Conservation (phyloP, 2,888 invertebrate species). For the Notodonta dromedarius region DNA sequence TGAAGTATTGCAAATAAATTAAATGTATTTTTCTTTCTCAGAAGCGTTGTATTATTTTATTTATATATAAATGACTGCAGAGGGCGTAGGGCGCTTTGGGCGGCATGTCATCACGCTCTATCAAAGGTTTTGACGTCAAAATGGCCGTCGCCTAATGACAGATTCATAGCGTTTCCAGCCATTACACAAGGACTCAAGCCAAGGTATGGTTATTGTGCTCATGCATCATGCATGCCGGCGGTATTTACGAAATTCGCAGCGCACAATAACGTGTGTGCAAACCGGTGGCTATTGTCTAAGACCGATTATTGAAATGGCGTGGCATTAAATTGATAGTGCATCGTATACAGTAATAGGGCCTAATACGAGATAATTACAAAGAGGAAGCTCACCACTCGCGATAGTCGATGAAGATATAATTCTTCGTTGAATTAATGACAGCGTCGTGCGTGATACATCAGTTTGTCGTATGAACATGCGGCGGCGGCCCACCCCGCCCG, state of each 20-base stretch:
- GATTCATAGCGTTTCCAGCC: slow-evolving; percentile 51
- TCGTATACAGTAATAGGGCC: slow-evolving; percentile 68
- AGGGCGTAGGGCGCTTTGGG: not conserved
- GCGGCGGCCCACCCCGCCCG: not conserved
- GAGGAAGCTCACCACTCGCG: slow-evolving; percentile 54
- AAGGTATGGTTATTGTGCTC: slow-evolving; percentile 48
- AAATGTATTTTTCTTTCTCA: slow-evolving; percentile 38
- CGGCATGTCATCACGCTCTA: slow-evolving; percentile 17
- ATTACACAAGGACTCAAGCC: slow-evolving; percentile 41
- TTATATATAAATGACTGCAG: slow-evolving; percentile 31
- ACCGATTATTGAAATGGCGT: slow-evolving; percentile 69
- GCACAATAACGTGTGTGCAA: slow-evolving; percentile 50
- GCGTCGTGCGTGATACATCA: slow-evolving; percentile 58
- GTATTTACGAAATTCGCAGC: slow-evolving; percentile 60
- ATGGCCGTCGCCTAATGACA: slow-evolving; percentile 43
- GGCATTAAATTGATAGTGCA: slow-evolving; percentile 71
- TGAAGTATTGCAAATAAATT: slow-evolving; percentile 56
- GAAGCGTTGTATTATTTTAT: slow-evolving; percentile 36
- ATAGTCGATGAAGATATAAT: slow-evolving; percentile 75
- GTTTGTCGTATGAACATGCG: slow-evolving; percentile 44
- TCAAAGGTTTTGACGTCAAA: slow-evolving; percentile 20
- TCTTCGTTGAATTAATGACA: slow-evolving; percentile 69
- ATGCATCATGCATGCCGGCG: slow-evolving; percentile 52
- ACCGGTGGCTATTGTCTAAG: slow-evolving; percentile 65
- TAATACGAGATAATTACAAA: slow-evolving; percentile 75